Evolutionary conservation across 2,888 invertebrate genomes (phyloP).

Genomic region (Caenorhabditis plicata): DNA sequence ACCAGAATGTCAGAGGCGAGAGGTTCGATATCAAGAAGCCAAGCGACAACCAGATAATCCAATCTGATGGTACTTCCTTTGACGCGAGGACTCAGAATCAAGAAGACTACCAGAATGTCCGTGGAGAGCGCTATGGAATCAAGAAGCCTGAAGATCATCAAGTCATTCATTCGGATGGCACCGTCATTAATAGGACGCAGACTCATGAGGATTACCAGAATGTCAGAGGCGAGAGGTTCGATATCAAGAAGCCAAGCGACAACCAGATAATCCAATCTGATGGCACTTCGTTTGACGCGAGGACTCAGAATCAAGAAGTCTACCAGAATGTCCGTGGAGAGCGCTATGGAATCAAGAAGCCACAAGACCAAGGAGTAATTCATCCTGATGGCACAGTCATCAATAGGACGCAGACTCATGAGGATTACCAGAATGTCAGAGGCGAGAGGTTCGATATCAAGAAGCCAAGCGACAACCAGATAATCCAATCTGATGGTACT

Average conservation of each 20-base stretch:
- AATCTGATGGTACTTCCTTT: slow-evolving; percentile 1
- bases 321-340: slow-evolving; percentile 2
- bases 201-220: slow-evolving; percentile 2
- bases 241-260: slow-evolving; percentile 23
- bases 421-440: slow-evolving; percentile 4
- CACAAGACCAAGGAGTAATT: slow-evolving; percentile 2
- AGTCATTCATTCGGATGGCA: slow-evolving; percentile 5
- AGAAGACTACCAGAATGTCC: slow-evolving; percentile 3
- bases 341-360: slow-evolving; percentile 7
- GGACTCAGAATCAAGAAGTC: slow-evolving; percentile 17
- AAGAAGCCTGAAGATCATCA: slow-evolving; percentile 1
- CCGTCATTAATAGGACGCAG: background rate
- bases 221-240: slow-evolving; percentile 34
- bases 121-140: slow-evolving; percentile 4
- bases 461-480: slow-evolving; percentile 7
- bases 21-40: slow-evolving; percentile 13
- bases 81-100: background rate
- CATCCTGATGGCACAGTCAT: background rate
- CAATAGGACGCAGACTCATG: slow-evolving; percentile 1
- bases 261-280: slow-evolving; percentile 28
- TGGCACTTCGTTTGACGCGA: slow-evolving; percentile 4
- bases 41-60: background rate
- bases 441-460: slow-evolving; percentile 10
- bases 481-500: slow-evolving; percentile 21
- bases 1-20: slow-evolving; percentile 14